Base-by-base conservation (phyloP, 1,140 invertebrate species). In the Zaprionus capensis region DNA sequence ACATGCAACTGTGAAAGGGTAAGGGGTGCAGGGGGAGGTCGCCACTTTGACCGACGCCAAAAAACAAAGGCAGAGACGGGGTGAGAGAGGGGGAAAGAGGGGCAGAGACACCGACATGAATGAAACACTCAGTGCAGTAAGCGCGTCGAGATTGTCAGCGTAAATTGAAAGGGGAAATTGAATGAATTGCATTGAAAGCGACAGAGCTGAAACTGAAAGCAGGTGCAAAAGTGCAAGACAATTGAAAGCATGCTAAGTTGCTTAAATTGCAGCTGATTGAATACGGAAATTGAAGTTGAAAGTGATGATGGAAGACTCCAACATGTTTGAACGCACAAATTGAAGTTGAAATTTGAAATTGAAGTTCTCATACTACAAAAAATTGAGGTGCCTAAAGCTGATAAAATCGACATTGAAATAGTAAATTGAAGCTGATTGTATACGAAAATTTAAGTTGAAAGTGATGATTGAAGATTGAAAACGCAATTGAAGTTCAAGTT, bases 81-180 rank as follows among this genome's bases (percentile, higher is more conserved):
- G 24, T 26, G 14, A 28, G 34, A 5, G 6, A 41, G 41, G 44
- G 38, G 9, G 4, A 44, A 7, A 24, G 41, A n/a, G 38, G n/a
- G 11, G 20, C 6, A 12, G 17, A 12, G 11, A 11, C 46, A 20
- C 15, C 46, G 36, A 49, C 17, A 22, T 63, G 14, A 44, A 34
- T 28, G 53, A 31, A 63, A 46, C 24, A 20, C 24, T 41, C 28
- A 41, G 20, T 26, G 57, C 34, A 59, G 11, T 58, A 58, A 58
- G 34, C 34, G 57, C 59, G 41, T 34, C 14, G 31, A 31, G 53
- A 51, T 67, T 63, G 55, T 63, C 55, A 56, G 44, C 44, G 24
- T 17, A 28, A 41, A 63, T 71, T 62, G 77, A 79, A 76, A 71
- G 74, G 20, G 20, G 64, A 72, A 68, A 76, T 56, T 71, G 58